Conservation (phyloP, 1,140 invertebrate species). For the Notospermus geniculatus region DNA sequence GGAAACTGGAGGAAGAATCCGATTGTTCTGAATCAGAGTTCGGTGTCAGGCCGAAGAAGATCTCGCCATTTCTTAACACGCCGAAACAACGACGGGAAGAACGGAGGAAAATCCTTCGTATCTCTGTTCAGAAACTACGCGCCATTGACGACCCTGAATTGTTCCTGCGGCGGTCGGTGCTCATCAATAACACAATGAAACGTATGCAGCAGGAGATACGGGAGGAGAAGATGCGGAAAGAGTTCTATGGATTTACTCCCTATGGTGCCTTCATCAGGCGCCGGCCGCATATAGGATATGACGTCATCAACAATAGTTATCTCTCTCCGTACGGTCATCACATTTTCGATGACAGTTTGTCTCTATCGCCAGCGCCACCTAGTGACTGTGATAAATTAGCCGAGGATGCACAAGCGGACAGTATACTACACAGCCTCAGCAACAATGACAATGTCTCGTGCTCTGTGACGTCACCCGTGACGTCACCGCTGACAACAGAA, state of each 20-base stretch:
- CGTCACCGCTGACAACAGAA: background rate
- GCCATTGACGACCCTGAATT: constrained; percentile 86
- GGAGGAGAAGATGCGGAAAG: constrained; percentile 69
- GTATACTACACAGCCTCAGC: background rate
- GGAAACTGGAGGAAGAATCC: constrained; percentile 17
- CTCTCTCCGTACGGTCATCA: constrained; percentile 25
- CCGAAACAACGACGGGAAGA: constrained; percentile 67
- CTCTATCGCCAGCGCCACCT: constrained; percentile 13
- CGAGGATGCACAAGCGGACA: constrained; percentile 1
- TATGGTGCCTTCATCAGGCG: constrained; percentile 19
- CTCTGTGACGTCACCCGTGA: background rate
- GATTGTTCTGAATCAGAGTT: constrained; percentile 16
- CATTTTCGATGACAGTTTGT: constrained; percentile 20
- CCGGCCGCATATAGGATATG: constrained; percentile 24
- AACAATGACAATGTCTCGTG: background rate
- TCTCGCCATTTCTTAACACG: constrained; percentile 39
- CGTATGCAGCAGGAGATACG: constrained; percentile 78
- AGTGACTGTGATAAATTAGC: constrained; percentile 5
- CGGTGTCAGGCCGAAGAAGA: constrained; percentile 17
- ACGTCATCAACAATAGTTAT: constrained; percentile 33
- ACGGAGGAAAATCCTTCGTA: constrained; percentile 70
- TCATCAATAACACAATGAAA: constrained; percentile 88
- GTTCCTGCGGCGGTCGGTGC: constrained; percentile 78
- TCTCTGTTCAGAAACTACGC: constrained; percentile 81
- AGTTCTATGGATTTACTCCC: constrained; percentile 17